These are phyloP conservation scores for Coenonympha arcania DNA, from an alignment of 2,888 invertebrate genomes.

Conservation along the genomic window DNA sequence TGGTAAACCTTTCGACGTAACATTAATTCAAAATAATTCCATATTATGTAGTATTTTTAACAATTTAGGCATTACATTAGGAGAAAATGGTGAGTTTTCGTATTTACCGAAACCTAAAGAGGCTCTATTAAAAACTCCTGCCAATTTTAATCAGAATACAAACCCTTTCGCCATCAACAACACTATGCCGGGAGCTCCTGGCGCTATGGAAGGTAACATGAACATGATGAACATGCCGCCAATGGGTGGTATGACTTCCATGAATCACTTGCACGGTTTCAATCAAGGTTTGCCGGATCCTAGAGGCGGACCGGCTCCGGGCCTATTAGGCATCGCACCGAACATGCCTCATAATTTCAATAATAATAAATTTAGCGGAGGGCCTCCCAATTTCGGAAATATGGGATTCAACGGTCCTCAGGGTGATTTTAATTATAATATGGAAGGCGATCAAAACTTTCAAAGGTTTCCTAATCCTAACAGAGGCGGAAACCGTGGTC, in stretches of 20 bases:
- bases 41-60: conserved; percentile 75
- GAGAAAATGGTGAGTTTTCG: conserved; percentile 73
- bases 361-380: conserved; percentile 48
- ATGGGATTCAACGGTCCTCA: conserved; percentile 64
- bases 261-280: conserved; percentile 60
- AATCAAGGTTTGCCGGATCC: conserved; percentile 65
- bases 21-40: conserved; percentile 66
- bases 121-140: conserved; percentile 61
- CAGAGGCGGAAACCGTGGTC: conserved; percentile 61
- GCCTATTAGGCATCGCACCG: conserved; percentile 74
- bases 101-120: conserved; percentile 67
- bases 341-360: conserved; percentile 70
- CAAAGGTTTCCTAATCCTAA: conserved; percentile 60
- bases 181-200: conserved; percentile 45
- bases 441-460: conserved; percentile 62
- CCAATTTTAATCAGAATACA: conserved; percentile 53
- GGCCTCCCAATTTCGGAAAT: conserved; percentile 59
- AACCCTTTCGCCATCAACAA: conserved; percentile 51
- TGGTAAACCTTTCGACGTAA: conserved; percentile 72
- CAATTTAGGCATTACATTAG: conserved; percentile 75
- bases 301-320: conserved; percentile 68
- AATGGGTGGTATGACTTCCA: conserved; percentile 58
- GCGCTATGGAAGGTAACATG: conserved; percentile 54
- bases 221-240: conserved; percentile 61
- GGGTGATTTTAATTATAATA: conserved; percentile 57